Evolutionary conservation across 2,113 vertebrate genomes (phyloP).

Genomic region (Dicentrarchus labrax): DNA sequence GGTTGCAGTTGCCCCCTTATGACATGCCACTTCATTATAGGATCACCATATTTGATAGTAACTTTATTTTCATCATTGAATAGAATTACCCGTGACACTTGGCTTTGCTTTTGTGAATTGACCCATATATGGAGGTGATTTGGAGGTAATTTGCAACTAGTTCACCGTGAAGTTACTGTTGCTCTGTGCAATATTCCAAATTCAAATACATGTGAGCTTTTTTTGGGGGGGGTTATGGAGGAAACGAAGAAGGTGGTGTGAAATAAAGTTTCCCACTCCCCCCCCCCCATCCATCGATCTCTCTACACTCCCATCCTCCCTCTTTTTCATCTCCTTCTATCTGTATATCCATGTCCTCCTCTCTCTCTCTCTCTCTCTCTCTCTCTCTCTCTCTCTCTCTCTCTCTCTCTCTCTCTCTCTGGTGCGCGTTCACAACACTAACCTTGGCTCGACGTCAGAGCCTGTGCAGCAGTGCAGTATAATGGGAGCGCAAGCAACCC

Average conservation of each 20-base stretch:
- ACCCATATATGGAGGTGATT: neutral
- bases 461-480: constrained; percentile 98
- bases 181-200: neutral
- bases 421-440: constrained; percentile 90
- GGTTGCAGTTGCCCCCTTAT: neutral
- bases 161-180: constrained; percentile 4
- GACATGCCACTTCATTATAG: neutral
- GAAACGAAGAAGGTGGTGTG: neutral
- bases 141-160: neutral
- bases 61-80: neutral
- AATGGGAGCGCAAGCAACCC: constrained; percentile 87
- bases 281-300: neutral
- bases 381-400: constrained; percentile 12
- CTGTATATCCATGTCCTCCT: constrained; percentile 10
- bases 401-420: constrained; percentile 58
- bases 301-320: neutral
- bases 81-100: neutral
- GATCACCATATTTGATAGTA: neutral
- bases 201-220: neutral
- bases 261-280: constrained; percentile 38
- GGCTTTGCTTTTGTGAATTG: constrained; percentile 1
- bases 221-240: constrained; percentile 19
- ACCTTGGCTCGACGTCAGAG: constrained; percentile 96
- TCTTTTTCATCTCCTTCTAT: constrained; percentile 3
- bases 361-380: neutral